A percentile compares a stretch with the other conserved stretches of the same genome.
These are phyloP conservation scores for Macroglossus sobrinus DNA, from an alignment of 2,113 vertebrate species.

Conservation along the genomic window DNA sequence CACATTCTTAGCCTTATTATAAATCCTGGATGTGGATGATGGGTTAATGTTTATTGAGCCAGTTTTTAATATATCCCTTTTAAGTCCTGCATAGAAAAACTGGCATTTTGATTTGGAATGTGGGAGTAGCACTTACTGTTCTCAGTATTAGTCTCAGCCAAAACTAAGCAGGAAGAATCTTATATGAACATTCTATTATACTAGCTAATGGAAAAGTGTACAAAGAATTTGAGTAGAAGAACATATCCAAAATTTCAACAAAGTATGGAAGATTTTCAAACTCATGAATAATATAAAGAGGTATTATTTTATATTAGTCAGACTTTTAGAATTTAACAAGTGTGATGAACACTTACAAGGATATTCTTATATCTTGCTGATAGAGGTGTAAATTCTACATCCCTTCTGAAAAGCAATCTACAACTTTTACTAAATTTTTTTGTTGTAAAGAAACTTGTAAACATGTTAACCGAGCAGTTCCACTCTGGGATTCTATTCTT, in stretches of 20 bases:
- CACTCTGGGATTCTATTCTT: background rate
- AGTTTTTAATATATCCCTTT: background rate
- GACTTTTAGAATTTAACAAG: background rate
- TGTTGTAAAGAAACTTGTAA: background rate
- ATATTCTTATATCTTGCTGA: background rate
- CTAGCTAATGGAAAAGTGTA: background rate
- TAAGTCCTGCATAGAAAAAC: background rate
- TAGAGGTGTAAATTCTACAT: background rate
- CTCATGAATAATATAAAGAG: background rate
- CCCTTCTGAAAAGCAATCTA: background rate
- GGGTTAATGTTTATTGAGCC: background rate
- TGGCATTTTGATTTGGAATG: background rate
- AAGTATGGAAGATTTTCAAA: background rate
- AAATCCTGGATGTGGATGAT: background rate
- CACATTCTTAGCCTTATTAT: background rate
- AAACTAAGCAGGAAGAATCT: background rate
- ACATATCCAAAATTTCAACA: background rate
- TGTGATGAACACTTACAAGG: background rate
- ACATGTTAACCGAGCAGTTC: background rate
- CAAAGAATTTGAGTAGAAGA: background rate
- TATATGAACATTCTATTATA: background rate
- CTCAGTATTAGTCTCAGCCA: background rate
- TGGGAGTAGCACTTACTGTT: background rate
- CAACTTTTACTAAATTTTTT: background rate
- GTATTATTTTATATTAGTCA: background rate